phyloP scores from a whole-genome alignment of 1,140 invertebrate species.

The Macrobrachium rosenbergii region DNA sequence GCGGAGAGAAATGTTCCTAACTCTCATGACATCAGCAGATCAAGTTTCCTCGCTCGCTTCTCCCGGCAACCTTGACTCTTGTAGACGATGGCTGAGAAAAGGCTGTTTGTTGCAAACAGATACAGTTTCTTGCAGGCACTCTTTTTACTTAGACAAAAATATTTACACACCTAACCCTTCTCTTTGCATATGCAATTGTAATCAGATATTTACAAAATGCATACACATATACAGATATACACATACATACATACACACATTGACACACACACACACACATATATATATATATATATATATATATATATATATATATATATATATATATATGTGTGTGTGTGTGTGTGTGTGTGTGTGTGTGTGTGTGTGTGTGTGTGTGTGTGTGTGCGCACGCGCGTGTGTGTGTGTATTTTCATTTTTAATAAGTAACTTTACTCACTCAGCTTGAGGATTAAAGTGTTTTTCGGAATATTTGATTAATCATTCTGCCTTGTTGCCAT shows the following conservation, averaged over 20 bases:
- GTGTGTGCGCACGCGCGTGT: no score
- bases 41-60: no score
- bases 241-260: neutral
- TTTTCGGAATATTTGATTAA: neutral
- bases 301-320: constrained; percentile 10
- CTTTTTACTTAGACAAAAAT: neutral
- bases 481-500: neutral
- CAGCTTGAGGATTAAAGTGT: neutral
- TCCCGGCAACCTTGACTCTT: no score
- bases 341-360: no score
- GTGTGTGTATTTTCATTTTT: no score
- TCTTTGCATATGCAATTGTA: no score
- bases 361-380: no score
- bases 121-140: no score
- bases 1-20: no score
- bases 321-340: neutral
- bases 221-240: neutral
- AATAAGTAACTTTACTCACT: neutral
- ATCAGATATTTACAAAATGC: no score
- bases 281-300: constrained; percentile 17
- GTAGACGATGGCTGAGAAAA: neutral
- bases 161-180: neutral
- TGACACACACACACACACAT: no score
- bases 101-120: neutral
- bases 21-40: no score